Percentiles rank a stretch among this genome's conserved stretches.
Evolutionary conservation across 2,888 invertebrate species (phyloP).

Genomic region (Lasioglossum pauxillum): DNA sequence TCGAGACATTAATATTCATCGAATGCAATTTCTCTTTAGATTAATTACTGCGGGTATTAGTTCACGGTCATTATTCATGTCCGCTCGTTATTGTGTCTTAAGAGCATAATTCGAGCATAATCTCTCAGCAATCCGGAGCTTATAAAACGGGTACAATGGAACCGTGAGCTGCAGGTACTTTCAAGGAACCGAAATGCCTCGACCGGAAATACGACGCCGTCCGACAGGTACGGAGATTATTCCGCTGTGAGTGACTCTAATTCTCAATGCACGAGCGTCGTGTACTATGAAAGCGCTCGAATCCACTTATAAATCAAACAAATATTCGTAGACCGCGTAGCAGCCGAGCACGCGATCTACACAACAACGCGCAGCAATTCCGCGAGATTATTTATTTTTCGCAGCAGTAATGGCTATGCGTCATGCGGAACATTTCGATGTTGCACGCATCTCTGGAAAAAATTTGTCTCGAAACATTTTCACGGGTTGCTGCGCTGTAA

Average conservation of each 20-base stretch:
- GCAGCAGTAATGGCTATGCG: not conserved
- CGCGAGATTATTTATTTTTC: not conserved
- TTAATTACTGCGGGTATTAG: constrained; percentile 26
- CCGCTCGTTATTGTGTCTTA: constrained; percentile 36
- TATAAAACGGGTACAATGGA: constrained; percentile 27
- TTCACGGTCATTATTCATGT: constrained; percentile 48
- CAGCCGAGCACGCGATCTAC: not conserved
- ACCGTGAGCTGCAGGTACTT: not conserved
- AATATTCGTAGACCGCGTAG: not conserved
- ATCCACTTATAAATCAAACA: constrained; percentile 29
- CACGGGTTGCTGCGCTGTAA: not conserved
- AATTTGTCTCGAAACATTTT: not conserved
- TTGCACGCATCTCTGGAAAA: not conserved
- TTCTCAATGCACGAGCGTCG: constrained; percentile 44
- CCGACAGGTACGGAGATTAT: constrained; percentile 41
- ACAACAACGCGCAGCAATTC: not conserved
- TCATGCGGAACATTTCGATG: not conserved
- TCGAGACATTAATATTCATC: constrained; percentile 37
- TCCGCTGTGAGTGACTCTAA: constrained; percentile 41
- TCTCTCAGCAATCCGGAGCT: constrained; percentile 37
- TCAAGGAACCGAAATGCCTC: constrained; percentile 16
- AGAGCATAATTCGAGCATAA: constrained; percentile 57
- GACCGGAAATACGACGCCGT: not conserved
- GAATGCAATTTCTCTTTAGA: constrained; percentile 36
- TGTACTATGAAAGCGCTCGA: constrained; percentile 41